Base-by-base conservation (phyloP, 2,113 vertebrate species). In the Semnopithecus entellus region DNA sequence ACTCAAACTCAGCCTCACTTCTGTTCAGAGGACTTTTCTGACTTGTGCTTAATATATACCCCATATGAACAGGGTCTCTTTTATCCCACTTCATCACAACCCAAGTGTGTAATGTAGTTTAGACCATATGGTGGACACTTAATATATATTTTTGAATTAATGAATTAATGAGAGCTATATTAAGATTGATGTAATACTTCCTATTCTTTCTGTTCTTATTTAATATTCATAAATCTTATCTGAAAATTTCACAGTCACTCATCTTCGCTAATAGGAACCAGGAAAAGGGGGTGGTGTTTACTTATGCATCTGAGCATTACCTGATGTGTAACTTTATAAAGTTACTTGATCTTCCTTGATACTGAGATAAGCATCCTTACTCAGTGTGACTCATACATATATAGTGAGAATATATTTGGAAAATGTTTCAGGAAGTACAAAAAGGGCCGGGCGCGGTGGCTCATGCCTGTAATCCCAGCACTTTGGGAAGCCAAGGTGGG, bases 211-310 rank as follows among this genome's bases (percentile, higher is more conserved):
- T 88, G 17, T 78, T 52, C 17, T 64, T 7, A 79, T 66, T 70
- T 88, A 72, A 38, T 64, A 64, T 64, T 92, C 76, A 55, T 78
- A 88, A 94, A 23, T 83, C 23, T 84, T 22, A 72, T 38, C 83
- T 78, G 20, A 92, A 55, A 72, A 84, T 70, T 84, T 55, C n/a
- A 59, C 17, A 59, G 20, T 45, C n/a, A 78, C 5, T 59, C 25
- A 91, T 72, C 35, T 94, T 92, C 78, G 6, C 20, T 68, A 3
- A n/a, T 30, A 43, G 23, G 22, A 89, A 76, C 10, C 32, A 66
- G 32, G 68, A 5, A 27, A 48, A 64, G 79, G 18, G 22, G 17
- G 6, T 80, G 23, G 9, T 94, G 35, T 80, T 94, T 45, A 55
- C 7, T 8, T 76, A 50, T 43, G 30, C 59, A 43, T 88, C 12